Conservation (phyloP, 2,797 vertebrate species). For the Sebastes elongatus region DNA sequence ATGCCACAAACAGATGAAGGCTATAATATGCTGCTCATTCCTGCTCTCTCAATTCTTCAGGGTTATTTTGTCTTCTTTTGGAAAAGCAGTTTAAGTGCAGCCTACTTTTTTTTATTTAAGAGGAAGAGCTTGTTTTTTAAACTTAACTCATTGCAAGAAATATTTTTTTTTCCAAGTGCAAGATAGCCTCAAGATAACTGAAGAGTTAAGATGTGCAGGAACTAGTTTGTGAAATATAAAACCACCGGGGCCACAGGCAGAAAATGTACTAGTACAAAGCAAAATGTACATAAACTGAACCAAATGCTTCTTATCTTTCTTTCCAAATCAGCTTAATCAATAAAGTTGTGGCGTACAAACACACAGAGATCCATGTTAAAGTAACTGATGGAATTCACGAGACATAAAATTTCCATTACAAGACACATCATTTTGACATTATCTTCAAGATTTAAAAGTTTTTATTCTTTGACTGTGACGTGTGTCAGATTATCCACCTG, state of each 20-base stretch:
- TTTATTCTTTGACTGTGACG: conserved; percentile 68
- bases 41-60: conserved; percentile 67
- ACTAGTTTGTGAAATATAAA: neutral
- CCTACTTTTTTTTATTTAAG: conserved; percentile 12
- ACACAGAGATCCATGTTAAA: conserved; percentile 27
- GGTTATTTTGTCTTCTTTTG: conserved; percentile 50
- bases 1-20: conserved; percentile 81
- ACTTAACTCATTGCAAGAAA: conserved; percentile 6
- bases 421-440: conserved; percentile 60
- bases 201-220: neutral
- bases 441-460: conserved; percentile 69
- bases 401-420: conserved; percentile 47
- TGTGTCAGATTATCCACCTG: conserved; percentile 75
- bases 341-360: conserved; percentile 28
- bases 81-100: conserved; percentile 43
- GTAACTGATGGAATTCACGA: conserved; percentile 28
- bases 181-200: neutral
- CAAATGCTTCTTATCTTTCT: conserved; percentile 13
- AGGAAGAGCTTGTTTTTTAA: neutral
- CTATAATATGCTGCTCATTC: conserved; percentile 63
- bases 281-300: neutral
- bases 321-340: conserved; percentile 11
- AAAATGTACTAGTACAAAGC: neutral
- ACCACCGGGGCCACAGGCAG: neutral
- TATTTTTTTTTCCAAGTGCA: neutral